A percentile compares a stretch with the other conserved stretches of the same genome.
phyloP scores from a whole-genome alignment of 2,113 vertebrate genomes.

The Chiloscyllium plagiosum region DNA sequence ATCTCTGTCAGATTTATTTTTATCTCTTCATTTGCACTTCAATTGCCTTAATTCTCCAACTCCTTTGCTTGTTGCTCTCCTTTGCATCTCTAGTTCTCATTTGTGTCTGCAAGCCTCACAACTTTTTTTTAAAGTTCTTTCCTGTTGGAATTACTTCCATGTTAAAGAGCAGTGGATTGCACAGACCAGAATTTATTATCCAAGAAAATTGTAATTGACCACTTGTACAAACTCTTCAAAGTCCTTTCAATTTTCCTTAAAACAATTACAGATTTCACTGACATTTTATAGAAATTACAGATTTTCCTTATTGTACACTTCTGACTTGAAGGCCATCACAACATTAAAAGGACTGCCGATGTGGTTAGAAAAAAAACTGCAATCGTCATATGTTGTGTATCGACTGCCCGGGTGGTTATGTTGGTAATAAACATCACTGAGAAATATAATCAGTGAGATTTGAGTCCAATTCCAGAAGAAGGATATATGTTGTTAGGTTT shows the following conservation, averaged over 20 bases:
- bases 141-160: neutral
- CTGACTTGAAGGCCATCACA: neutral
- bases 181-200: neutral
- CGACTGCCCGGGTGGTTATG: neutral
- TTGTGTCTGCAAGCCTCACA: neutral
- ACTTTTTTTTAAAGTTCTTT: neutral
- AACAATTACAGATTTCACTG: neutral
- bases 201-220: neutral
- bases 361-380: neutral
- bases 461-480: neutral
- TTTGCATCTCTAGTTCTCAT: neutral
- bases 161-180: neutral
- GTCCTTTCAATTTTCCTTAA: neutral
- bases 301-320: neutral
- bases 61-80: neutral
- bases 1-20: neutral
- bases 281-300: neutral
- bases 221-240: neutral
- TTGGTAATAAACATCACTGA: neutral
- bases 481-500: neutral
- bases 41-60: neutral
- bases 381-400: neutral
- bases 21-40: neutral
- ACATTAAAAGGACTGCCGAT: neutral
- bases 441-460: neutral